Conservation (phyloP, 2,797 vertebrate species). For the Peromyscus aztecus region DNA sequence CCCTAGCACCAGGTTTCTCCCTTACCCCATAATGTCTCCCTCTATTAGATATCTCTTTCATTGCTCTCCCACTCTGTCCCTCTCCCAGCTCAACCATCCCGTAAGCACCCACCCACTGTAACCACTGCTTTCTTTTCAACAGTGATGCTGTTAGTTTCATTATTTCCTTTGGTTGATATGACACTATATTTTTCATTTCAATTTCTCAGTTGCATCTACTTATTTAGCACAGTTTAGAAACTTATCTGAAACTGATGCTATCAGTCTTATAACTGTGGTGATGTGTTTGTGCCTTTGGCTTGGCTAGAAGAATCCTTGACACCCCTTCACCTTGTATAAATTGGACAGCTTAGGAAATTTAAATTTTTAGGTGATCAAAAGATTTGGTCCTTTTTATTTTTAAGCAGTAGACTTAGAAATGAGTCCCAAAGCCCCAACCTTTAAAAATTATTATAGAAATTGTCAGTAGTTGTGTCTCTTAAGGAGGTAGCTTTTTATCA, state of each 20-base stretch:
- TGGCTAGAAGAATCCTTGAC: constrained; percentile 73
- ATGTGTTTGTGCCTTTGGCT: constrained; percentile 82
- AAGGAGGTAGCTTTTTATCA: constrained; percentile 84
- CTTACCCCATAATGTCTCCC: too few species aligned
- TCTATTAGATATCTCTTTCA: too few species aligned
- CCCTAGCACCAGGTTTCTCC: too few species aligned
- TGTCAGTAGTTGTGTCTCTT: constrained; percentile 44
- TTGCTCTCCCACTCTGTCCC: too few species aligned
- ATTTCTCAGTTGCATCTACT: constrained; percentile 91
- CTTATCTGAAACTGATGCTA: constrained; percentile 88
- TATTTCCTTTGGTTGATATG: constrained; percentile 92
- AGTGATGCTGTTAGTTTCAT: constrained; percentile 92
- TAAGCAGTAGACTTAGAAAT: constrained; percentile 82
- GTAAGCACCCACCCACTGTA: constrained; percentile 89
- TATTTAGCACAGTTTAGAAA: constrained; percentile 91
- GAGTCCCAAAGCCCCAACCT: constrained; percentile 79
- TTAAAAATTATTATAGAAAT: constrained; percentile 73
- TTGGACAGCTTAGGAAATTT: constrained; percentile 87
- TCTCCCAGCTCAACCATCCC: too few species aligned
- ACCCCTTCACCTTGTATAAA: constrained; percentile 84
- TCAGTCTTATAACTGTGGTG: constrained; percentile 87
- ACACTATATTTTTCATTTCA: constrained; percentile 90
- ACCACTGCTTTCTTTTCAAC: constrained; percentile 90
- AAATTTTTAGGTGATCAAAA: constrained; percentile 85
- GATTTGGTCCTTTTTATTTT: constrained; percentile 85